These are phyloP conservation scores for Holacanthella duospinosa DNA, from an alignment of 2,888 invertebrate species.

Conservation along the genomic window DNA sequence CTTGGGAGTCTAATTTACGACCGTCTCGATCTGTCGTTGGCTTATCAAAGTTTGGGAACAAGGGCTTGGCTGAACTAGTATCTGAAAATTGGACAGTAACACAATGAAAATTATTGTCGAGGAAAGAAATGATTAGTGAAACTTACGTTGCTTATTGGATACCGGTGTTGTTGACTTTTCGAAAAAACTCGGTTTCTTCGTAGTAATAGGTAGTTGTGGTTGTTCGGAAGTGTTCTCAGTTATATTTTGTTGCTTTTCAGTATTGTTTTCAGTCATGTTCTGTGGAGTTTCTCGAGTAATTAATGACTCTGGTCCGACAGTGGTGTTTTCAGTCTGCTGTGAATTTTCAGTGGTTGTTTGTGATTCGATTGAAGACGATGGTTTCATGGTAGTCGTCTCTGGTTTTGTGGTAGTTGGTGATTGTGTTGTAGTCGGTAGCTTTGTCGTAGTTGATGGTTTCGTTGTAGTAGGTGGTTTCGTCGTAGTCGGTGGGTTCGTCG, in stretches of 20 bases:
- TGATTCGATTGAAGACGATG: neutral
- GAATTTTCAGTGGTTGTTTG: neutral
- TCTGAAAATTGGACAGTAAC: neutral
- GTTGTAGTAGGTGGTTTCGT: neutral
- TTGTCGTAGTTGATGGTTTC: neutral
- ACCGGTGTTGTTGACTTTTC: too few relatives aligned
- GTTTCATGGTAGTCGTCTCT: neutral
- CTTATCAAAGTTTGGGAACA: neutral
- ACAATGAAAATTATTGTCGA: too few relatives aligned
- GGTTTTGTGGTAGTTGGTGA: neutral
- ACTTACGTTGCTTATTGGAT: too few relatives aligned
- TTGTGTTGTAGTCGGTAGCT: neutral
- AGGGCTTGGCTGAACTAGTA: neutral
- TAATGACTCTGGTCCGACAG: neutral
- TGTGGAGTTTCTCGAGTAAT: neutral
- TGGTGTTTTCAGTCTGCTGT: neutral
- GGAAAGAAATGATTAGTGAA: too few relatives aligned
- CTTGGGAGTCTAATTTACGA: neutral
- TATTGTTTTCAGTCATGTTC: too few relatives aligned
- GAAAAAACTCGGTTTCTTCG: too few relatives aligned
- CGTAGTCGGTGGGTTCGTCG: neutral
- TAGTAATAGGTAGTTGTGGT: too few relatives aligned
- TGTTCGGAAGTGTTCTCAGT: too few relatives aligned
- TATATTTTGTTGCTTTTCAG: too few relatives aligned
- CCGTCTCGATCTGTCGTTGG: neutral